Evolutionary conservation across 2,113 vertebrate species (phyloP), one percentile per base, ranked within the genome.

Genomic region (Colaptes auratus): DNA sequence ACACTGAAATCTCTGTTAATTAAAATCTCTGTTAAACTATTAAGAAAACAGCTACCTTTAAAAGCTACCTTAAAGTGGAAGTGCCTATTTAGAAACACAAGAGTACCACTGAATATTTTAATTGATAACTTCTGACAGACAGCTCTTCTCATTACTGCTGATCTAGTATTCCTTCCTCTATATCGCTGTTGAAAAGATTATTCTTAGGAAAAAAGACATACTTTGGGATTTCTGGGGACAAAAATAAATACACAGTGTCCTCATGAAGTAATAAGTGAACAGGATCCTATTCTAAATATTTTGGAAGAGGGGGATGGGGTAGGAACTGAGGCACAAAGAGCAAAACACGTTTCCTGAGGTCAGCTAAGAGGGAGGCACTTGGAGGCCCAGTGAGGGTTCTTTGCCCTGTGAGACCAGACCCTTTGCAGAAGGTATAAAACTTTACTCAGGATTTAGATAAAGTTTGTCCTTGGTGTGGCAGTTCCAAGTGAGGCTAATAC

Each of bases 251-350:
- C 36, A 86, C 86, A 53, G 58, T 75, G 80, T 96, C 86, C 36
- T 95, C 58, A 23, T 67, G 80, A 82, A 93, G 80, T 53, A 86
- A 92, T 69, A 60, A 86, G 39, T 48, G 80, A 93, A 83, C 53
- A 92, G 77, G 80, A 94, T 90, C 79, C 71, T 82, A 74, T 48
- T 86, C 53, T 74, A 93, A 96, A 93, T 93, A 93, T 93, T 96
- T 95, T 95, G 48, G 36, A 44, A 74, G 86, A 60, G 48, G 31
- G 21, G 69, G 48, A 24, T 75, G 77, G 53, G 20, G 6, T 71
- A 48, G 87, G 61, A 75, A 81, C 58, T 58, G 73, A 78, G 58
- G 53, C 33, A 56, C 10, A 50, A 90, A 33, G 53, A 93, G 56
- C 60, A 77, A 61, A 88, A 83, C 15, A 18, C 0, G 0, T 67